Evolutionary conservation across 2,797 vertebrate species (phyloP).

Genomic region (Danio choprae): DNA sequence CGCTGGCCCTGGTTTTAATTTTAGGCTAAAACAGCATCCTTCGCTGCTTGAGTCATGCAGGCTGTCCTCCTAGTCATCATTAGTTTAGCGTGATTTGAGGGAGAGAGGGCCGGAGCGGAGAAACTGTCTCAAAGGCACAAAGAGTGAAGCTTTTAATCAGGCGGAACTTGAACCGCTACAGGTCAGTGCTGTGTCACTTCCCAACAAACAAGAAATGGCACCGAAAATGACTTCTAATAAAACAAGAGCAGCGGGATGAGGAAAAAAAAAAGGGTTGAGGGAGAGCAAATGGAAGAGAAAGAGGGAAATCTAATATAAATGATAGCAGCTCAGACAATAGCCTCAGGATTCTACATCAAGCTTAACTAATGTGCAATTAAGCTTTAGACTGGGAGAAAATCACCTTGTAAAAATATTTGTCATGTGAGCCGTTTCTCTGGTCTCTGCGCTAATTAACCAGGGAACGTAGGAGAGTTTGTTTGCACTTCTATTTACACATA

Average conservation of each 20-base stretch:
- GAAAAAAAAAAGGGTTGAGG: conserved; percentile 7
- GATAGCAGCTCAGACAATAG: conserved; percentile 72
- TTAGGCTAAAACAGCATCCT: conserved; percentile 51
- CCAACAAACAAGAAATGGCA: conserved; percentile 65
- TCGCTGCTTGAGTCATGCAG: conserved; percentile 42
- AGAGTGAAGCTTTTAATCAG: conserved; percentile 65
- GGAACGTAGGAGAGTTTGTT: conserved; percentile 71
- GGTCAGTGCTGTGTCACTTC: conserved; percentile 61
- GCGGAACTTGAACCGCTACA: conserved; percentile 60
- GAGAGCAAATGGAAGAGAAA: conserved; percentile 52
- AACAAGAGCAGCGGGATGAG: conserved; percentile 64
- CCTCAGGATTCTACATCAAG: conserved; percentile 78
- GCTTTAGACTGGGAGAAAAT: conserved; percentile 81
- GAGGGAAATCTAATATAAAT: conserved; percentile 74
- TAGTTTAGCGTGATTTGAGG: conserved; percentile 60
- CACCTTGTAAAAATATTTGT: conserved; percentile 86
- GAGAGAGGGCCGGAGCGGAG: conserved; percentile 1
- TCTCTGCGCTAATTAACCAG: conserved; percentile 80
- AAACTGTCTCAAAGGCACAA: conserved; percentile 68
- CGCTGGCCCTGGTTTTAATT: conserved; percentile 48
- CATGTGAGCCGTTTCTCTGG: conserved; percentile 79
- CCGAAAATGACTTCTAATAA: conserved; percentile 66
- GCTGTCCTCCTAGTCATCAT: conserved; percentile 71
- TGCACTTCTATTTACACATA: conserved; percentile 80
- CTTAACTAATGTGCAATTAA: conserved; percentile 86